phyloP scores from a whole-genome alignment of 2,113 vertebrate genomes.

The Xenotilapia leptura region DNA sequence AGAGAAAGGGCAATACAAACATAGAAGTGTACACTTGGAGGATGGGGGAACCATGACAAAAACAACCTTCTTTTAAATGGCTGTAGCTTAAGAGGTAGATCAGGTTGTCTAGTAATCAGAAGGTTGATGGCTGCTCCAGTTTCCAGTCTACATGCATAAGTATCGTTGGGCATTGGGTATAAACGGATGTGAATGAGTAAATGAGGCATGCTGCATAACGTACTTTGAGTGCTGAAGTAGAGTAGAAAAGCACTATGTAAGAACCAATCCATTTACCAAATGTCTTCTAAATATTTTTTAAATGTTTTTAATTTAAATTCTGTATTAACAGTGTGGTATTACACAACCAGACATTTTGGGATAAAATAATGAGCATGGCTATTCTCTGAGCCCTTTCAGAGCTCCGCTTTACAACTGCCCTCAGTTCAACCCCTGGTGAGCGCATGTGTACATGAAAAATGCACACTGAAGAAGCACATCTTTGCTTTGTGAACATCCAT shows the following conservation, averaged over 20 bases:
- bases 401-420: background rate
- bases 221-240: background rate
- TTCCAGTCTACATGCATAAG: background rate
- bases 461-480: background rate
- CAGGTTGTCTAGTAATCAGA: background rate
- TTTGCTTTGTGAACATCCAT: background rate
- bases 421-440: background rate
- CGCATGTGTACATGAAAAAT: background rate
- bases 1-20: background rate
- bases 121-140: background rate
- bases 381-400: conserved; percentile 11
- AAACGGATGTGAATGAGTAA: background rate
- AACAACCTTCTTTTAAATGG: background rate
- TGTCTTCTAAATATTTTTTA: background rate
- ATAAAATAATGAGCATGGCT: background rate
- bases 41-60: background rate
- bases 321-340: background rate
- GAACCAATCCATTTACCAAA: background rate
- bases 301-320: background rate
- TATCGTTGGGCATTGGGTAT: background rate
- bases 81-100: background rate
- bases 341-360: conserved; percentile 3
- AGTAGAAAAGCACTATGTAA: background rate
- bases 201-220: background rate
- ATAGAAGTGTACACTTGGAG: background rate